A percentile compares a stretch with the other conserved stretches of the same genome.
These are phyloP conservation scores for Chaetodon trifascialis DNA, from an alignment of 2,113 vertebrate genomes.

Conservation along the genomic window DNA sequence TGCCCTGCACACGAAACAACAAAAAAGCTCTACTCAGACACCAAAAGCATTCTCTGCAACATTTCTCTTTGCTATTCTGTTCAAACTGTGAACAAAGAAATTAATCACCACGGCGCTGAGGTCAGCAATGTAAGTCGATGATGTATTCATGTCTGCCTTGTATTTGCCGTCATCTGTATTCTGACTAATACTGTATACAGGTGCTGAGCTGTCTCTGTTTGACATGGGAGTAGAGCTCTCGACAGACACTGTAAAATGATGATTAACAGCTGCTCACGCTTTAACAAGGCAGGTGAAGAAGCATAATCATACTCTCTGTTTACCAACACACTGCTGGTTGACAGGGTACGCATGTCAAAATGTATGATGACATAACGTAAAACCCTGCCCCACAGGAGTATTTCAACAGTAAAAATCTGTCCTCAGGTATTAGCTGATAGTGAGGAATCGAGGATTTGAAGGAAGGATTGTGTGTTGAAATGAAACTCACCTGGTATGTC, in stretches of 20 bases:
- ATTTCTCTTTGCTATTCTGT: not conserved
- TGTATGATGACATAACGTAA: conserved; percentile 3
- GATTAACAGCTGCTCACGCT: conserved; percentile 68
- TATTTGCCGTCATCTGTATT: conserved; percentile 38
- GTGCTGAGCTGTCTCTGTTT: conserved; percentile 36
- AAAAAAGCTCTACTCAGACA: conserved; percentile 1
- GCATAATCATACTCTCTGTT: conserved; percentile 49
- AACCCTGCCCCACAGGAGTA: not conserved
- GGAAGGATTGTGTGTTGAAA: not conserved
- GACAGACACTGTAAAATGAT: conserved; percentile 42
- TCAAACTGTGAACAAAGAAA: conserved; percentile 5
- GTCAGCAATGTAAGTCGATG: conserved; percentile 15
- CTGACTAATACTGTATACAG: conserved; percentile 57
- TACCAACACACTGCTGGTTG: conserved; percentile 60
- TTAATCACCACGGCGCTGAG: conserved; percentile 18
- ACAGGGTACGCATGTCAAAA: conserved; percentile 38
- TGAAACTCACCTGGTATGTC: conserved; percentile 90
- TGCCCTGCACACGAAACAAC: conserved; percentile 84
- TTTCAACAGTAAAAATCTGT: not conserved
- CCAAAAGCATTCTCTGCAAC: conserved; percentile 9
- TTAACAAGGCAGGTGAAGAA: conserved; percentile 56
- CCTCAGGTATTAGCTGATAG: not conserved
- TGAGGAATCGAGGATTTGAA: not conserved
- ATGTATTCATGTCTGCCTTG: conserved; percentile 50
- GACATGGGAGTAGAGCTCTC: not conserved